A percentile compares a stretch with the other conserved stretches of the same genome.
Evolutionary conservation across 2,797 vertebrate species (phyloP).

Genomic region (Muscicapa comitata): DNA sequence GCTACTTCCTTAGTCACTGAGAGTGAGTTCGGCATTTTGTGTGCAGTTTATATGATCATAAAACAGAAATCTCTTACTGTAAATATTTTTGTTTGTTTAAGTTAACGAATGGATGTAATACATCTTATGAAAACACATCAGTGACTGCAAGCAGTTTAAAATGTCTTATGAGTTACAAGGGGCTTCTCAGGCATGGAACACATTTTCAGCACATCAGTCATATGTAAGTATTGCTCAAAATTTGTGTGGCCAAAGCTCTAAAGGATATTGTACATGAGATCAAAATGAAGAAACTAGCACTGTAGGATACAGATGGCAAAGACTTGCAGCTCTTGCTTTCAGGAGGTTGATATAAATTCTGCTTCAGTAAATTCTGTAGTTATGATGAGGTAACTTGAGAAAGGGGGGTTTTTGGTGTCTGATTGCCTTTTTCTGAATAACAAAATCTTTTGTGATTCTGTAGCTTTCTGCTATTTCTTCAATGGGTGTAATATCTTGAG

Average conservation of each 20-base stretch:
- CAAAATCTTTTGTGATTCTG: background rate
- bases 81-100: slow-evolving; percentile 36
- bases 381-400: background rate
- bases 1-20: background rate
- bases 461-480: slow-evolving; percentile 77
- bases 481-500: slow-evolving; percentile 78
- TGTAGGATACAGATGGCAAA: background rate
- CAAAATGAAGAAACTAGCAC: background rate
- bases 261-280: background rate
- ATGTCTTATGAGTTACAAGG: slow-evolving; percentile 75
- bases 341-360: background rate
- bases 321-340: background rate
- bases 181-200: slow-evolving; percentile 73
- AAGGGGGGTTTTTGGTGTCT: background rate
- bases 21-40: background rate
- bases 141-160: slow-evolving; percentile 78
- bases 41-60: background rate
- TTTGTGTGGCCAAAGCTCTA: background rate
- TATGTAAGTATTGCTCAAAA: slow-evolving; percentile 59
- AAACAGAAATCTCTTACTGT: background rate
- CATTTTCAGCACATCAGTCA: slow-evolving; percentile 71
- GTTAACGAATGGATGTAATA: slow-evolving; percentile 63
- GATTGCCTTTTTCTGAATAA: background rate
- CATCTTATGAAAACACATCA: slow-evolving; percentile 79
- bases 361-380: background rate